phyloP scores from a whole-genome alignment of 2,113 vertebrate genomes.

The Falcunculus frontatus region DNA sequence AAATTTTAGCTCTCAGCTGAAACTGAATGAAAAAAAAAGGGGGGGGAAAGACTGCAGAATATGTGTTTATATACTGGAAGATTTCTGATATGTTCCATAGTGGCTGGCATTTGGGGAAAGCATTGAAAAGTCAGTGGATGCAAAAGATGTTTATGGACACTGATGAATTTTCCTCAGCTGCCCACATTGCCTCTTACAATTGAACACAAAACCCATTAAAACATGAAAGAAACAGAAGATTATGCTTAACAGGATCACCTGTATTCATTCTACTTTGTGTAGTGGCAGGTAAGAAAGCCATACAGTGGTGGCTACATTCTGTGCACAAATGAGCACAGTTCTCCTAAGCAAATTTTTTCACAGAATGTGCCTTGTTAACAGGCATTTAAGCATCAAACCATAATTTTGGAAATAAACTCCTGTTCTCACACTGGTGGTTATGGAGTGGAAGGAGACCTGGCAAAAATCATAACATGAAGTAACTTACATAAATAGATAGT shows the following conservation, averaged over 20 bases:
- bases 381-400: not conserved
- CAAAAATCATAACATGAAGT: not conserved
- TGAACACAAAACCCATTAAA: not conserved
- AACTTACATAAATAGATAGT: not conserved
- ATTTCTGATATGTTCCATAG: not conserved
- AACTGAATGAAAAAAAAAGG: rapidly evolving
- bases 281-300: not conserved
- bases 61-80: not conserved
- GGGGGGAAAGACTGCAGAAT: not conserved
- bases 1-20: not conserved
- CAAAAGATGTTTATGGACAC: not conserved
- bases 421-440: not conserved
- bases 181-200: not conserved
- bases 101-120: not conserved
- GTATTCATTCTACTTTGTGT: not conserved
- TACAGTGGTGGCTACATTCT: not conserved
- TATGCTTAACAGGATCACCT: not conserved
- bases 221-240: not conserved
- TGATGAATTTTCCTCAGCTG: not conserved
- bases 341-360: not conserved
- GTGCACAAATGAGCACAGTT: rapidly evolving
- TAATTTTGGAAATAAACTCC: not conserved
- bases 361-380: not conserved
- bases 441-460: rapidly evolving
- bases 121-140: not conserved